These are phyloP conservation scores for Acrocephalus arundinaceus DNA, from an alignment of 2,113 vertebrate species.

Conservation along the genomic window DNA sequence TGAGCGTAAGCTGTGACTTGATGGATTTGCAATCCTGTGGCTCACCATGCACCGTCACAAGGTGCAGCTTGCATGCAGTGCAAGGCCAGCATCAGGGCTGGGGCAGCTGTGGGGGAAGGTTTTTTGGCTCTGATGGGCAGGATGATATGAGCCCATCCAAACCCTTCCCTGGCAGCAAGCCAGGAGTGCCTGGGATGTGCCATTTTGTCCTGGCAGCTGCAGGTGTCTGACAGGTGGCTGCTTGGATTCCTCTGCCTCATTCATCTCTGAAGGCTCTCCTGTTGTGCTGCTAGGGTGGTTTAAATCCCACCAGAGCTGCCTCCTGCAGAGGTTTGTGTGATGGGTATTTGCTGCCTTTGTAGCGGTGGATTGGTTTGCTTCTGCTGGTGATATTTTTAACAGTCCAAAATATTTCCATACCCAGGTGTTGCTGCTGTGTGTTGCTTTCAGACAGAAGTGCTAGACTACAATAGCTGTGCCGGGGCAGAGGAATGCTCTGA, in stretches of 20 bases:
- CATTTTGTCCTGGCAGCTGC: background rate
- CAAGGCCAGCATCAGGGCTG: fast-evolving
- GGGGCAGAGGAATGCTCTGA: background rate
- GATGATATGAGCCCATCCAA: background rate
- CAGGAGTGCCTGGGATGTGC: background rate
- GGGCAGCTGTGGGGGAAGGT: background rate
- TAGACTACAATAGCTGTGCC: background rate
- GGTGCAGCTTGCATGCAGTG: fast-evolving
- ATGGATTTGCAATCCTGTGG: background rate
- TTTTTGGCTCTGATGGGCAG: background rate
- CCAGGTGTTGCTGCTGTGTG: background rate
- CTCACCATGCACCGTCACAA: background rate
- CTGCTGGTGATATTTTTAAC: background rate
- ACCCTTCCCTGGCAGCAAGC: background rate
- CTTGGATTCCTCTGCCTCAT: background rate
- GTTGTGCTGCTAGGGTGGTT: background rate
- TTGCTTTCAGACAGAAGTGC: background rate
- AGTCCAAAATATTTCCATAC: background rate
- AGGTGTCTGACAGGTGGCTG: background rate
- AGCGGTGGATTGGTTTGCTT: background rate
- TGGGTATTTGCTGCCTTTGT: fast-evolving
- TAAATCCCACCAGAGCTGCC: slow-evolving; percentile 6
- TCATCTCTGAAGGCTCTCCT: background rate
- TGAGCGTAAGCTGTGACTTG: fast-evolving
- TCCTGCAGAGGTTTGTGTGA: background rate